Evolutionary conservation across 1,140 invertebrate species (phyloP).

Genomic region (Laupala kohalensis): DNA sequence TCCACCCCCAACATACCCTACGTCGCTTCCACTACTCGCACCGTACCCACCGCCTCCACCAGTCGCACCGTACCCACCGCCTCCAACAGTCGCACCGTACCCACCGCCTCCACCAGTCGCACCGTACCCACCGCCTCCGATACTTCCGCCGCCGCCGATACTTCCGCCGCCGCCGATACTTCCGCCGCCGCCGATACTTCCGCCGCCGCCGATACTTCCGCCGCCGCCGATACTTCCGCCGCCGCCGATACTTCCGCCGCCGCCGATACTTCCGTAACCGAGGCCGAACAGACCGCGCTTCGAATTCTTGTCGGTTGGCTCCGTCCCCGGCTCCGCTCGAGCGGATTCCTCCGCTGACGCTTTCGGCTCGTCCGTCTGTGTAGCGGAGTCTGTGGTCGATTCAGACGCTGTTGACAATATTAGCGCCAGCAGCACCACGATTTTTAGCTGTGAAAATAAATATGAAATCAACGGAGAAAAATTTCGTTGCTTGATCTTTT

Average conservation of each 20-base stretch:
- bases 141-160: no score
- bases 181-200: no score
- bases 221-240: neutral
- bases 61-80: no score
- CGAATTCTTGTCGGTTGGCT: neutral
- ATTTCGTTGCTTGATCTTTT: neutral
- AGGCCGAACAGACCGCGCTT: neutral
- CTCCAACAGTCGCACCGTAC: no score
- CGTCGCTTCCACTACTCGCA: no score
- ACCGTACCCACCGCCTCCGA: constrained; percentile 33
- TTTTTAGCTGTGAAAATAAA: neutral
- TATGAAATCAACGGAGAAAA: neutral
- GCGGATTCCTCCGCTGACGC: neutral
- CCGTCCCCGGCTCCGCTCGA: neutral
- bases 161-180: no score
- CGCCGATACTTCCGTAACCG: neutral
- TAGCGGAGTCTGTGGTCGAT: neutral
- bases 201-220: no score
- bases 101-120: no score
- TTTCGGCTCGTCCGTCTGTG: no score
- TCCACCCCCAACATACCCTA: no score
- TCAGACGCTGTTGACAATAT: neutral
- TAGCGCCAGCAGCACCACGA: neutral
- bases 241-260: no score
- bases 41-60: no score